Base-by-base conservation (phyloP, 2,113 vertebrate species). In the Bagarius yarrelli region DNA sequence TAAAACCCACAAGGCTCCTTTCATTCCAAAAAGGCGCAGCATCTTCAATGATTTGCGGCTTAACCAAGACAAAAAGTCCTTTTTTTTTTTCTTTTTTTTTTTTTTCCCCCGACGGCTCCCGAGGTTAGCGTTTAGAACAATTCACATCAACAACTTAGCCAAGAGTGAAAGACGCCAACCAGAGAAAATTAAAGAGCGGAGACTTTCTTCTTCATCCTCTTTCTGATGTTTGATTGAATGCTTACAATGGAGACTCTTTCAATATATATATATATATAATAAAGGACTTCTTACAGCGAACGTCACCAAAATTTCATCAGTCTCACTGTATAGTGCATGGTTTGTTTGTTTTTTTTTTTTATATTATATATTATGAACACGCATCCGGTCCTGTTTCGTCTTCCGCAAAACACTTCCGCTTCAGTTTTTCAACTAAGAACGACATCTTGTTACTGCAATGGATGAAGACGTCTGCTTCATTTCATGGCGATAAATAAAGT, bases 61-160 rank as follows among this genome's bases (percentile, higher is more conserved):
- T 93, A 92, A 91, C 77, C 83, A 81, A 92, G 87, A 91, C 88
- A 92, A 91, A 94, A 89, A 91, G n/a, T n/a, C 87, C 71, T 79
- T 11, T 86, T 8, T 86, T 88, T 47, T 47, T 47, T 47, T 11
- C 71, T 79, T 11, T 86, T 8, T 86, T 88, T 47, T 47, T 47
- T 47, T 11, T n/a, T n/a, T n/a, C n/a, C n/a, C n/a, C 9, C 88
- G 88, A 91, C 89, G 85, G 86, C 91, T 86, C 89, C 78, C 82
- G 70, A 77, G 67, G 52, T 89, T 83, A 83, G 0, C 60, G n/a
- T 55, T 53, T 75, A 81, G 56, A 50, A 32, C 8, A 19, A 40
- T 1, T 57, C 53, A 50, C 25, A 19, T 73, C 18, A 25, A 59
- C 47, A 53, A 50, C 50, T 72, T 72, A 53, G 50, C 70, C 50